Evolutionary conservation across 2,888 invertebrate genomes (phyloP).

Genomic region (Dascillus cervinus): DNA sequence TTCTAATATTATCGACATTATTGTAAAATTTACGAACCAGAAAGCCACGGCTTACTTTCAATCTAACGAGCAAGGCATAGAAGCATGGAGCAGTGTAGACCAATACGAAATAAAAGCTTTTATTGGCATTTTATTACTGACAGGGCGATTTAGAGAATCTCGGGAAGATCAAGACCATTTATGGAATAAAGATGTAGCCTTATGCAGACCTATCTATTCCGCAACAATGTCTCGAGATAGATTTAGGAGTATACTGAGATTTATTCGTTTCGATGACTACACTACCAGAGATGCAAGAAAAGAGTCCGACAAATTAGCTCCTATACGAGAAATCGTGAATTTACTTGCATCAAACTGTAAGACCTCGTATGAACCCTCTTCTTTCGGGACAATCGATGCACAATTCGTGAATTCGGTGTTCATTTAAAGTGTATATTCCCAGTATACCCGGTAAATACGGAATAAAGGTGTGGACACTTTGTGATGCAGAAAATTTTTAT

Average conservation of each 20-base stretch:
- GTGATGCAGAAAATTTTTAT: conserved; percentile 5
- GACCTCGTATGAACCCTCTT: conserved; percentile 2
- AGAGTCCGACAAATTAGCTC: conserved; percentile 5
- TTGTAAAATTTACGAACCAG: conserved; percentile 6
- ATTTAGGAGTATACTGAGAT: conserved; percentile 4
- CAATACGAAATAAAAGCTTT: conserved; percentile 1
- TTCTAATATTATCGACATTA: conserved; percentile 3
- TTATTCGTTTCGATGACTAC: conserved; percentile 4
- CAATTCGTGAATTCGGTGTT: conserved; percentile 4
- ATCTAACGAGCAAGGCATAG: conserved; percentile 1
- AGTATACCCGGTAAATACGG: conserved; percentile 3
- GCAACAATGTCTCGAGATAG: conserved; percentile 3
- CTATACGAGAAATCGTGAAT: conserved; percentile 3
- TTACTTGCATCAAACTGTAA: conserved; percentile 3
- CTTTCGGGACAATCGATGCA: neutral
- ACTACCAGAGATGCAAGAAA: conserved; percentile 4
- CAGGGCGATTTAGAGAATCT: conserved; percentile 4
- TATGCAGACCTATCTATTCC: conserved; percentile 5
- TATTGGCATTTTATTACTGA: conserved; percentile 1
- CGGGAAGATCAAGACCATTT: conserved; percentile 4
- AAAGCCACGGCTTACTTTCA: conserved; percentile 4
- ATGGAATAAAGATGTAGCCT: conserved; percentile 5
- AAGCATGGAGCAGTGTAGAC: neutral
- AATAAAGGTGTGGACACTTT: conserved; percentile 5
- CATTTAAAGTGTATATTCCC: conserved; percentile 4